These are phyloP conservation scores for Mohoua ochrocephala DNA, from an alignment of 2,113 vertebrate genomes.

Conservation along the genomic window DNA sequence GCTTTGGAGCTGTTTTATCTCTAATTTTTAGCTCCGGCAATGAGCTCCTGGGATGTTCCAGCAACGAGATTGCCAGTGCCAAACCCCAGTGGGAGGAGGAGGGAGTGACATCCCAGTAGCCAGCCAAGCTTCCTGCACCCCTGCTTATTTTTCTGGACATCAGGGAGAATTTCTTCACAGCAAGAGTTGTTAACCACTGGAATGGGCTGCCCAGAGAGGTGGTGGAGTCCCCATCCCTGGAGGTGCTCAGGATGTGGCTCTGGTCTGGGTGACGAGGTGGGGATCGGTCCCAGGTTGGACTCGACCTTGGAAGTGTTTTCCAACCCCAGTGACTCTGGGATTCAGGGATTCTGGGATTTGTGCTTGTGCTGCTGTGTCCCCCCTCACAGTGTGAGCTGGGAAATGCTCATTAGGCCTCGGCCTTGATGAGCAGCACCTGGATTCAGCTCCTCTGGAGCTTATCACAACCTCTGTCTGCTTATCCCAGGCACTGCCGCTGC, in stretches of 20 bases:
- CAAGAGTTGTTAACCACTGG: background rate
- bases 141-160: background rate
- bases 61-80: fast-evolving
- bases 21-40: background rate
- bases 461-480: background rate
- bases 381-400: background rate
- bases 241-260: background rate
- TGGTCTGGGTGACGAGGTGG: background rate
- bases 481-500: background rate
- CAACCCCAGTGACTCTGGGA: background rate
- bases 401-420: background rate
- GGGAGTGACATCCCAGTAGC: background rate
- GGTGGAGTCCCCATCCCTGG: background rate
- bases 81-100: fast-evolving
- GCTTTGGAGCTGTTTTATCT: background rate
- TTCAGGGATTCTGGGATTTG: background rate
- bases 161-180: background rate
- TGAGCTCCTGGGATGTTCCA: background rate
- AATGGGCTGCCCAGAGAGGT: background rate
- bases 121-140: background rate
- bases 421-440: background rate
- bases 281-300: background rate
- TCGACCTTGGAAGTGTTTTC: background rate
- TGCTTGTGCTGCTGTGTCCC: background rate
- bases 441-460: background rate